These are phyloP conservation scores for Miltochrista miniata DNA, from an alignment of 2,888 invertebrate species.

Conservation along the genomic window DNA sequence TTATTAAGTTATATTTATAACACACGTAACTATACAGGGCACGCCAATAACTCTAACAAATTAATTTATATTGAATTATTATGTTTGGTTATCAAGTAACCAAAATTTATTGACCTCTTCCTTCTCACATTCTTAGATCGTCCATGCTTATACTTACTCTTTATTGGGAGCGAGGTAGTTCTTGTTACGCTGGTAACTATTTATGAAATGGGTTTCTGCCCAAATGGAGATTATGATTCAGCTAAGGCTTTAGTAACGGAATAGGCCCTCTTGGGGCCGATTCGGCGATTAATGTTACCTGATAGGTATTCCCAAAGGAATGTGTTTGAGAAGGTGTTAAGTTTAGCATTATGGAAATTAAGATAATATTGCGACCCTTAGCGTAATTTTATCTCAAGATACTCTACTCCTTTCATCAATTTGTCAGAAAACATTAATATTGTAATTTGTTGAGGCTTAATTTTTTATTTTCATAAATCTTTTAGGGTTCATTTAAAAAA, in stretches of 20 bases:
- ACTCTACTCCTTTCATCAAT: neutral
- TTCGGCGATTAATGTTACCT: constrained; percentile 56
- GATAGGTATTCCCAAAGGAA: constrained; percentile 41
- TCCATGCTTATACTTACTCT: constrained; percentile 14
- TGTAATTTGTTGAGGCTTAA: neutral
- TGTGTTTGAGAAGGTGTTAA: constrained; percentile 45
- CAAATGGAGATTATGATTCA: constrained; percentile 40
- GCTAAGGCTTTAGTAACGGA: constrained; percentile 38
- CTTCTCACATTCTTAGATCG: constrained; percentile 10
- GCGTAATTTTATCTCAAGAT: neutral
- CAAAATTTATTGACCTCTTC: constrained; percentile 31
- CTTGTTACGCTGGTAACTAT: constrained; percentile 34
- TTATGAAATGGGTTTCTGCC: constrained; percentile 41
- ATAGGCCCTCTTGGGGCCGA: constrained; percentile 47
- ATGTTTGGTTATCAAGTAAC: constrained; percentile 31
- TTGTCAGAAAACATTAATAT: neutral
- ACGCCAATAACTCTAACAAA: constrained; percentile 38
- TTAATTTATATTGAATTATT: constrained; percentile 54
- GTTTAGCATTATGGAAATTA: constrained; percentile 51
- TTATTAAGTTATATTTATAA: too few species aligned
- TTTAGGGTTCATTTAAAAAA: neutral
- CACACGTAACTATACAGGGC: too few species aligned
- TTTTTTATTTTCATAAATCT: neutral
- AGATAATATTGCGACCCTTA: constrained; percentile 33
- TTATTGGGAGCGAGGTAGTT: constrained; percentile 15